Conservation (phyloP, 2,888 invertebrate species). For the Slavum lentiscoides region DNA sequence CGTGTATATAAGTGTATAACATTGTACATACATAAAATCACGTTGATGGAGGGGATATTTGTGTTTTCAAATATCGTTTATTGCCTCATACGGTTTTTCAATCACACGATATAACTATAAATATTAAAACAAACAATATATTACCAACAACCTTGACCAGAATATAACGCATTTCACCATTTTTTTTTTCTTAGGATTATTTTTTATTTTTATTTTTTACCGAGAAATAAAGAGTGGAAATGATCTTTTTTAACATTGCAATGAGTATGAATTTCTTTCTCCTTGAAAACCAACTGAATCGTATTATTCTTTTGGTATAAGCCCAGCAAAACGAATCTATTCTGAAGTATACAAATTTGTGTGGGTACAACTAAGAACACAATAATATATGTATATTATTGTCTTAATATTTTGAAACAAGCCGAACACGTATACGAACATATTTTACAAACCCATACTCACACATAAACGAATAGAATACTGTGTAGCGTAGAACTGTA, state of each 20-base stretch:
- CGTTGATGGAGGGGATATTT: neutral
- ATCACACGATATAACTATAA: constrained; percentile 26
- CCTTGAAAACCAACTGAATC: neutral
- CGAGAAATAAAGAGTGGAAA: constrained; percentile 6
- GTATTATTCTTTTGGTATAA: neutral
- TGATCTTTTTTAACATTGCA: neutral
- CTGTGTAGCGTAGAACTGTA: too few relatives aligned
- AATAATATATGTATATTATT: too few relatives aligned
- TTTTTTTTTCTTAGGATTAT: constrained; percentile 15
- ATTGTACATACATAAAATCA: neutral
- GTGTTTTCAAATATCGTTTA: constrained; percentile 33
- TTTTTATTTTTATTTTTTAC: constrained; percentile 10
- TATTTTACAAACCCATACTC: too few relatives aligned
- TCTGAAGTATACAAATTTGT: neutral
- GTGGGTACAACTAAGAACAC: too few relatives aligned
- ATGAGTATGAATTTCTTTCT: neutral
- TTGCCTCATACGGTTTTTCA: constrained; percentile 34
- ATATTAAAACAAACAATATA: constrained; percentile 29
- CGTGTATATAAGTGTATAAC: too few relatives aligned
- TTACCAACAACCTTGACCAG: constrained; percentile 32
- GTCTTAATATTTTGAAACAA: too few relatives aligned
- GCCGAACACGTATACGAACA: too few relatives aligned
- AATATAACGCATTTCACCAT: constrained; percentile 36
- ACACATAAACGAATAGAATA: too few relatives aligned
- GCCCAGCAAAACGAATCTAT: neutral